Percentiles rank a stretch among this genome's conserved stretches.
These are phyloP conservation scores for Polymixis flavicincta DNA, from an alignment of 2,888 invertebrate genomes.

Conservation along the genomic window DNA sequence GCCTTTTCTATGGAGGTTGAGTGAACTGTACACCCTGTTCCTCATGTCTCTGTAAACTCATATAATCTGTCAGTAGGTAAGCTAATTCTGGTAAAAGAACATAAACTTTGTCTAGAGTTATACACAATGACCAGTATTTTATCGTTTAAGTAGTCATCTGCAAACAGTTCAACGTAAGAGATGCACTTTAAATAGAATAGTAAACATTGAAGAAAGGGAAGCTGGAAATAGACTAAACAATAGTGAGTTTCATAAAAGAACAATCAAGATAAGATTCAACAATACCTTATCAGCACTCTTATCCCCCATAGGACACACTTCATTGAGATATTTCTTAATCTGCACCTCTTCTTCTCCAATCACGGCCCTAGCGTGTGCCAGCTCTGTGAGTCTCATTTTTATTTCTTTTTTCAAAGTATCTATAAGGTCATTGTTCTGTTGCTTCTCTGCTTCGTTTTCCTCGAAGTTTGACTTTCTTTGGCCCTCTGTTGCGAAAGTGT, in stretches of 20 bases:
- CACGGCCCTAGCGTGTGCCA: constrained; percentile 89
- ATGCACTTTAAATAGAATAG: too few relatives aligned
- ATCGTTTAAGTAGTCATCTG: too few relatives aligned
- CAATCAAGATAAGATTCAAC: too few relatives aligned
- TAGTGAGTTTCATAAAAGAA: neutral
- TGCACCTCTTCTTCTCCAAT: constrained; percentile 87
- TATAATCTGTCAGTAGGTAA: too few relatives aligned
- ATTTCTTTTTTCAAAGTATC: constrained; percentile 94
- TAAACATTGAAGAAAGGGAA: too few relatives aligned
- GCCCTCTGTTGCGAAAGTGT: constrained; percentile 91
- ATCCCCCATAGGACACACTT: constrained; percentile 84
- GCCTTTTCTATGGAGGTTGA: too few relatives aligned
- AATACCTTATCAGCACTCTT: constrained; percentile 85
- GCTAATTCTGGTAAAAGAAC: too few relatives aligned
- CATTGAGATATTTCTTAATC: constrained; percentile 85
- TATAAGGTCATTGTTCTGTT: constrained; percentile 93
- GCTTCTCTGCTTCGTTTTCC: constrained; percentile 94
- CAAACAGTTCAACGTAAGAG: too few relatives aligned
- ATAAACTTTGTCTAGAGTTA: too few relatives aligned
- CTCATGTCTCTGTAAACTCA: too few relatives aligned
- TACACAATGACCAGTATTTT: too few relatives aligned
- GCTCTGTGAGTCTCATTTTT: constrained; percentile 91
- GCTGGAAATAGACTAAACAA: neutral
- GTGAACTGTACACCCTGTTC: too few relatives aligned
- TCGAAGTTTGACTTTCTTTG: constrained; percentile 96